Evolutionary conservation across 2,888 invertebrate genomes (phyloP).

Genomic region (Achlya flavicornis): DNA sequence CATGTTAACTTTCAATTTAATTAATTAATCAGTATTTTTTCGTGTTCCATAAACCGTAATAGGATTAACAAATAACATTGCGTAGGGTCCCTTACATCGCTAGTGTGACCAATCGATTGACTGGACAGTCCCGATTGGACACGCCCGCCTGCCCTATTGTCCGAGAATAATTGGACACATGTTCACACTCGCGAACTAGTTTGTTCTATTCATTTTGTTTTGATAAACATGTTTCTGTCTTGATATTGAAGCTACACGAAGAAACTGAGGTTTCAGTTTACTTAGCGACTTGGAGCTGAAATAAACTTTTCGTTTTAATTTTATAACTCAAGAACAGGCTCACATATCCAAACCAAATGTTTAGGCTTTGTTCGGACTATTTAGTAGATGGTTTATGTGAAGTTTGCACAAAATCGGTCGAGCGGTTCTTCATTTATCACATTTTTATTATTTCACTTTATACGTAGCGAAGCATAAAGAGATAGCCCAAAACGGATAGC

Average conservation of each 20-base stretch:
- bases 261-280: not conserved
- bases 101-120: conserved; percentile 56
- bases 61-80: not conserved
- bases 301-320: too few relatives aligned
- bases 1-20: not conserved
- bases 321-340: too few relatives aligned
- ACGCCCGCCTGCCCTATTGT: conserved; percentile 35
- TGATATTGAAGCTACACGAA: not conserved
- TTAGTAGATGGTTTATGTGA: too few relatives aligned
- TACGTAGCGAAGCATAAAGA: too few relatives aligned
- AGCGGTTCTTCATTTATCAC: too few relatives aligned
- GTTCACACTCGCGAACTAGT: conserved; percentile 17
- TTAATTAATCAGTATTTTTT: conserved; percentile 13
- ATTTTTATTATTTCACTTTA: too few relatives aligned
- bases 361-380: too few relatives aligned
- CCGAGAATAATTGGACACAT: conserved; percentile 39
- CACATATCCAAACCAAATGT: too few relatives aligned
- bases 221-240: not conserved
- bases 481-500: too few relatives aligned
- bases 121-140: conserved; percentile 44
- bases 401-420: too few relatives aligned
- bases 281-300: not conserved
- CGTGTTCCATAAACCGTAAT: conserved; percentile 12
- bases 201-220: not conserved
- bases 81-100: conserved; percentile 9